Evolutionary conservation across 2,797 vertebrate genomes (phyloP).

Genomic region (Acipenser transmontanus): DNA sequence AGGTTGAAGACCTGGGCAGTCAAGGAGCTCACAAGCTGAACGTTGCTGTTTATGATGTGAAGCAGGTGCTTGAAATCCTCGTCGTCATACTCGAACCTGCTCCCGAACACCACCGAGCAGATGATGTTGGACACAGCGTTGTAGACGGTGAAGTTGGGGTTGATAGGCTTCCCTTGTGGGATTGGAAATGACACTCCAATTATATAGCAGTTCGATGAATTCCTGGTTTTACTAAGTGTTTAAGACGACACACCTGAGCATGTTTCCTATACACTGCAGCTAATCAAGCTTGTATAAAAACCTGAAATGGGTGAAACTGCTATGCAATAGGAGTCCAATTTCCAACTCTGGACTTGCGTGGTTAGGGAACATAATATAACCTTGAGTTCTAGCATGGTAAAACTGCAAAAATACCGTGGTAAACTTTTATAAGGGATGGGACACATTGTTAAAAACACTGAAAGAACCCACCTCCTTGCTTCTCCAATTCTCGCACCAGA

Average conservation of each 20-base stretch:
- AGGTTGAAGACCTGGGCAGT: slow-evolving; percentile 29
- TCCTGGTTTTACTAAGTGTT: no score
- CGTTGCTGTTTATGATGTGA: slow-evolving; percentile 11
- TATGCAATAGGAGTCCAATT: no score
- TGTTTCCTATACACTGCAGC: no score
- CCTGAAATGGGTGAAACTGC: no score
- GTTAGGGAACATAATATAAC: neutral
- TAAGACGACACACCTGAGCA: no score
- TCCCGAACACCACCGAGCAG: slow-evolving; percentile 35
- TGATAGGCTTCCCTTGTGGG: slow-evolving; percentile 28
- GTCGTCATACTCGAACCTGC: slow-evolving; percentile 39
- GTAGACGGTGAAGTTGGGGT: slow-evolving; percentile 30
- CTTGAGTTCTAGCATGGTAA: neutral
- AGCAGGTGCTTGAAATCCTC: slow-evolving; percentile 23
- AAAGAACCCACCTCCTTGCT: slow-evolving; percentile 41
- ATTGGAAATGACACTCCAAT: neutral
- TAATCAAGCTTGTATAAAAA: no score
- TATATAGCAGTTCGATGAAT: no score
- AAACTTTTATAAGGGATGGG: no score
- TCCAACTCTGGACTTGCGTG: neutral
- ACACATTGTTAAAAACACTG: neutral
- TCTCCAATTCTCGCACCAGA: slow-evolving; percentile 38
- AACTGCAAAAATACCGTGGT: neutral
- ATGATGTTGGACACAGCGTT: slow-evolving; percentile 48
- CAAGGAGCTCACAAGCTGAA: slow-evolving; percentile 2